Evolutionary conservation across 2,888 invertebrate species (phyloP).

Genomic region (Dermolepida albohirtum): DNA sequence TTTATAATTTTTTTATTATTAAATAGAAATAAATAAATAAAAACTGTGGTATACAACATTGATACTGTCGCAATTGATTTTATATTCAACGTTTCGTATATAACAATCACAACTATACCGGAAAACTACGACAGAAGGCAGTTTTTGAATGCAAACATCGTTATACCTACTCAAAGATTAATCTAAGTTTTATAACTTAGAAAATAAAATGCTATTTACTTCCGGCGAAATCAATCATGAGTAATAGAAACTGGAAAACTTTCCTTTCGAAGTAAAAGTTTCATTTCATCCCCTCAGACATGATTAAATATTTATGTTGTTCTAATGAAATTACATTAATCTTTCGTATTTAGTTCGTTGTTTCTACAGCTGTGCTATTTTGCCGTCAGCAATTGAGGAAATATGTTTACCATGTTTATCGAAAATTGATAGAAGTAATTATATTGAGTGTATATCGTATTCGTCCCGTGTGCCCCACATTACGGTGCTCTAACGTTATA

Average conservation of each 20-base stretch:
- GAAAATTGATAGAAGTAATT: conserved; percentile 30
- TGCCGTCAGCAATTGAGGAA: conserved; percentile 2
- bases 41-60: too few species aligned
- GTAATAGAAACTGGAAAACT: conserved; percentile 26
- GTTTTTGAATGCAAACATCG: conserved; percentile 33
- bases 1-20: too few species aligned
- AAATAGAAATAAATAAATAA: too few species aligned
- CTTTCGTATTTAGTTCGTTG: too few species aligned
- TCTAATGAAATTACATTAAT: conserved; percentile 18
- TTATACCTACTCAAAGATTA: conserved; percentile 21
- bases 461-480: conserved; percentile 19
- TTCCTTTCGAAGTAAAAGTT: conserved; percentile 30
- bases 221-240: conserved; percentile 38
- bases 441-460: conserved; percentile 21
- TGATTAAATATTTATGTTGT: conserved; percentile 26
- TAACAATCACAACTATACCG: too few species aligned
- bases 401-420: conserved; percentile 1
- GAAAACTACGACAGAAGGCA: not conserved
- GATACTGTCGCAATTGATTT: too few species aligned
- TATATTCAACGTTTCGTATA: too few species aligned
- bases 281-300: not conserved
- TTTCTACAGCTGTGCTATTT: not conserved
- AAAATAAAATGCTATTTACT: conserved; percentile 41
- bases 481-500: conserved; percentile 22
- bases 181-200: conserved; percentile 42